These are phyloP conservation scores for Lateolabrax maculatus DNA, from an alignment of 2,797 vertebrate species.

Conservation along the genomic window DNA sequence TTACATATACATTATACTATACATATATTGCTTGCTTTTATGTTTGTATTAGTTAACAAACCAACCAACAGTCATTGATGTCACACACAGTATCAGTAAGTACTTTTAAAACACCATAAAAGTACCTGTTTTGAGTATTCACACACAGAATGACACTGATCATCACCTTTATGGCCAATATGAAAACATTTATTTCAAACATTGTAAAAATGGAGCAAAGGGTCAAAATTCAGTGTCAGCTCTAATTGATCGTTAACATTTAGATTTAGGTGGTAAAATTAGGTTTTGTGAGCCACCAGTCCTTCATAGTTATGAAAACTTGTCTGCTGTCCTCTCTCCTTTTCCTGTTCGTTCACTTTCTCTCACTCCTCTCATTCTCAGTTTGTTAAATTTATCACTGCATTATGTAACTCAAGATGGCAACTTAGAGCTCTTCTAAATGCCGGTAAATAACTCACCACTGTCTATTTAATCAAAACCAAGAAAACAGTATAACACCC, in stretches of 20 bases:
- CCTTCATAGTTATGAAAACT: slow-evolving; percentile 18
- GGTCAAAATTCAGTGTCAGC: slow-evolving; percentile 29
- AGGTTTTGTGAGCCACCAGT: slow-evolving; percentile 25
- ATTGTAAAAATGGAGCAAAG: slow-evolving; percentile 25
- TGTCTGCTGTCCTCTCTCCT: neutral
- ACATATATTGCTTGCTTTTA: neutral
- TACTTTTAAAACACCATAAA: neutral
- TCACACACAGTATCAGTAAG: neutral
- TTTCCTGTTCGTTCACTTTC: neutral
- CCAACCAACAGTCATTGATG: no score
- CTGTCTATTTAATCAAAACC: neutral
- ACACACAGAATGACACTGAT: slow-evolving; percentile 1
- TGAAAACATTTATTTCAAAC: slow-evolving; percentile 32
- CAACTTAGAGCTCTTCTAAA: neutral
- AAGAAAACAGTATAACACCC: slow-evolving; percentile 1
- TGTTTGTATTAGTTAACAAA: neutral
- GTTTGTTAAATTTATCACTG: slow-evolving; percentile 2
- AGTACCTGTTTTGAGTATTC: slow-evolving; percentile 5
- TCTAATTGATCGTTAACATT: slow-evolving; percentile 59
- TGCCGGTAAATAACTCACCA: slow-evolving; percentile 7
- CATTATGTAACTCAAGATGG: neutral
- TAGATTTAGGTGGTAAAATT: slow-evolving; percentile 33
- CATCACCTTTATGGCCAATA: slow-evolving; percentile 15
- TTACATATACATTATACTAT: no score
- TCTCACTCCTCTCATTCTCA: neutral